phyloP scores from a whole-genome alignment of 2,797 vertebrate species.

The Antrozous pallidus region DNA sequence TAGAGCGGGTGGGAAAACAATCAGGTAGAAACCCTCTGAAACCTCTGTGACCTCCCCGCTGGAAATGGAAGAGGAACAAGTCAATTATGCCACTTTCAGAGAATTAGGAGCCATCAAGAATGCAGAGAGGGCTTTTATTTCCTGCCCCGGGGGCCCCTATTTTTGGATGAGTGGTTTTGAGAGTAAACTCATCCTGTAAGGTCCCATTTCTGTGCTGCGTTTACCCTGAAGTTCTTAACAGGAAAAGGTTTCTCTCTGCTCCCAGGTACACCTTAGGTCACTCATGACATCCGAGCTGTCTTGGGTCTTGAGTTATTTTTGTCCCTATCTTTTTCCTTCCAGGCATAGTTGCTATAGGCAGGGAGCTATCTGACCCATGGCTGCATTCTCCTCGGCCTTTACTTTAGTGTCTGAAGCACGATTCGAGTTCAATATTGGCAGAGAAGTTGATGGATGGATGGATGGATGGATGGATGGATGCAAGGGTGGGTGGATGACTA shows the following conservation, averaged over 20 bases:
- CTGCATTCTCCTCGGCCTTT: not conserved
- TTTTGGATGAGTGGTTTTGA: not conserved
- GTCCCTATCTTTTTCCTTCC: not conserved
- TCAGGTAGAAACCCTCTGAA: not conserved
- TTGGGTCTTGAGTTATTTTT: not conserved
- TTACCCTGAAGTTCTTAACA: not conserved
- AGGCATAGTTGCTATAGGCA: not conserved
- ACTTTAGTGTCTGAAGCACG: not conserved
- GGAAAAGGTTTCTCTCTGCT: not conserved
- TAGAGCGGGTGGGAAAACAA: not conserved
- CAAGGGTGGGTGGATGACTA: not conserved
- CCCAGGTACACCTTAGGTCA: not conserved
- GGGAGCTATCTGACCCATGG: not conserved
- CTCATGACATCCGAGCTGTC: not conserved
- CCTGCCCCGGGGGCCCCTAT: not conserved
- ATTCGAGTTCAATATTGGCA: not conserved
- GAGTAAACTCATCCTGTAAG: not conserved
- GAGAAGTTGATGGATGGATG: conserved; percentile 1
- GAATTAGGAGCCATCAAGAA: not conserved
- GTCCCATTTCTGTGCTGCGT: not conserved
- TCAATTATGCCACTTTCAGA: not conserved
- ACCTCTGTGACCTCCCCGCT: not conserved
- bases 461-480: not conserved
- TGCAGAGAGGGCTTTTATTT: not conserved
- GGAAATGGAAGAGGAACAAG: conserved; percentile 30